Evolutionary conservation across 2,113 vertebrate species (phyloP).

Genomic region (Castor canadensis): DNA sequence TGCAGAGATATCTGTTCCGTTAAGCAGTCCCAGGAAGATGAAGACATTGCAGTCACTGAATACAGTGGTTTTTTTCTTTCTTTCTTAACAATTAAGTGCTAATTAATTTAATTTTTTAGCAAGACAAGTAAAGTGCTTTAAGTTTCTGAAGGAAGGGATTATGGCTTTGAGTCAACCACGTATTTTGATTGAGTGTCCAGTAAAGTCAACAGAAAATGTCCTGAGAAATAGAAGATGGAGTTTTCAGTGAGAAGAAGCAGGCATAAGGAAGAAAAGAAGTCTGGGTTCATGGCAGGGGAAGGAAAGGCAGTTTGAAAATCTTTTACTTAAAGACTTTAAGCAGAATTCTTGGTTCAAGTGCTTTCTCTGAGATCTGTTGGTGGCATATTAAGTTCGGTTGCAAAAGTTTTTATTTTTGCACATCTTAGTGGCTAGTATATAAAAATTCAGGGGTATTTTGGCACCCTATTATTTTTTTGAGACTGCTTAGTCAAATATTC

Average conservation of each 20-base stretch:
- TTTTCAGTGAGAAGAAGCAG: background rate
- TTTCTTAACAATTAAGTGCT: background rate
- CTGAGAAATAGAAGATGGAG: background rate
- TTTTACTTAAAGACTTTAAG: background rate
- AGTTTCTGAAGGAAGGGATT: background rate
- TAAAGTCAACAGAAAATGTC: background rate
- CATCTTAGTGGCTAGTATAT: background rate
- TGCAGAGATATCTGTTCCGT: rapidly evolving
- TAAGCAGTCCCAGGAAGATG: background rate
- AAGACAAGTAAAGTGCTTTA: background rate
- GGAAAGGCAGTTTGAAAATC: background rate
- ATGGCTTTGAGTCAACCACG: background rate
- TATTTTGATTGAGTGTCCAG: background rate
- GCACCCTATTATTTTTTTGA: background rate
- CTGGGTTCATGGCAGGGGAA: background rate
- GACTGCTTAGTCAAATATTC: background rate
- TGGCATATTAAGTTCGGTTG: background rate
- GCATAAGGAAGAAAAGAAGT: background rate
- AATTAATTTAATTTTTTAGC: background rate
- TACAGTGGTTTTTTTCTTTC: background rate
- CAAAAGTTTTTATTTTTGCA: background rate
- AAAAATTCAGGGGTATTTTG: background rate
- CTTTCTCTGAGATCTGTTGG: background rate
- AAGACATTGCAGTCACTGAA: background rate
- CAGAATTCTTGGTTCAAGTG: background rate